Base-by-base conservation (phyloP, 2,113 vertebrate genomes). In the Lucifuga dentata region DNA sequence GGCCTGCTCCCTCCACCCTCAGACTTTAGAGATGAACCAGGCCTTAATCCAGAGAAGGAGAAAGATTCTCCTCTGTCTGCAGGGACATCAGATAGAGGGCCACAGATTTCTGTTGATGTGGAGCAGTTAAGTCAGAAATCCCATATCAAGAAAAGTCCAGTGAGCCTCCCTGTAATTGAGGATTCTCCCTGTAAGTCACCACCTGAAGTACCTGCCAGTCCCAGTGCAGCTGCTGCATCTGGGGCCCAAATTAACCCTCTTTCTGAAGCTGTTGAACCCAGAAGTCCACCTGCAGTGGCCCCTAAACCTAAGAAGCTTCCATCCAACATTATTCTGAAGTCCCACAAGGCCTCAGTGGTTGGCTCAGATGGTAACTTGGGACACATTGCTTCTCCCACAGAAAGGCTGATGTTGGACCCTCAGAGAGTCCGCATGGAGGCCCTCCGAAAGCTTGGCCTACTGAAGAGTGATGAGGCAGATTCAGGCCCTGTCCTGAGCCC, bases 271-370 rank as follows among this genome's bases (percentile, higher is more conserved):
- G 0, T 8, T 40, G 87, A 94, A 53, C 35, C 85, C 46, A 17
- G 80, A 91, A 92, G 87, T 45, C 94, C 96, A 5, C 94, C 94
- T 1, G 90, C 83, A 3, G 92, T 93, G 46, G 94, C 94, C 8
- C 94, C 96, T 2, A 98, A 97, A 64, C 94, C 95, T 0, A 93
- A 95, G 45, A 95, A 89, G 71, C 56, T 98, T 69, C 96, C 97
- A 0, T 85, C 95, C 0, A 96, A 95, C 62, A 98, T 98, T 11
- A 62, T 95, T 41, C 73, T 98, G 57, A 98, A 94, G 74, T 94
- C 89, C 52, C 93, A 94, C 79, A 94, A 90, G 49, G 33, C 50
- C 5, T 12, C 80, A 10, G 71, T 17, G 1, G 2, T 43, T 8
- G 43, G 45, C 23, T 58, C 55, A 9, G 77, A 89, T n/a, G 51